Base-by-base conservation (phyloP, 2,888 invertebrate species). In the Neoascia interrupta region DNA sequence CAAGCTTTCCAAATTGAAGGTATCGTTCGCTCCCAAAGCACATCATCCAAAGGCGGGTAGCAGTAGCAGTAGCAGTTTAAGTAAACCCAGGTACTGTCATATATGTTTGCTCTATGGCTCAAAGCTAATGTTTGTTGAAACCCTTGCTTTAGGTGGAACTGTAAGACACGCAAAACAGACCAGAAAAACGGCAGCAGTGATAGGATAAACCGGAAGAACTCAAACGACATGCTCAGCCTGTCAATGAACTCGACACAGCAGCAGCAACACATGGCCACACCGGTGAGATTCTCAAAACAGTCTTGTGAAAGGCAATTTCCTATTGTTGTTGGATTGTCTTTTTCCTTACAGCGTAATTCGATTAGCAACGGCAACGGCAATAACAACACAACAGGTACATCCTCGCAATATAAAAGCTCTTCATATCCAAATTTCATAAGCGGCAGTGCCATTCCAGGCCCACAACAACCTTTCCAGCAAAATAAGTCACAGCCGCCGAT, bases 1-100 rank as follows among this genome's bases (percentile, higher is more conserved):
- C 26, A 88, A 88, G 81, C 54, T 89, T 11, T 87, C 88, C 15
- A 88, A 88, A 81, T 69, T 88, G 1, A 89, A 88, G 83, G 86
- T 87, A 81, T 84, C 87, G 18, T 85, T 88, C 81, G 83, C 84
- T 13, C 87, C 88, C 1, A 89, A 88, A 64, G 66, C 83, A 63
- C 88, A 88, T 81, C 86, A 88, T 69, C 82, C 83, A 8, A 87
- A 87, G 82, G 84, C 82, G 79, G 82, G 83, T 18, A 84, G 81
- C 39, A 82, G 80, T 60, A 81, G 84, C n/a, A 88, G 83, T 6
- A 31, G 8, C 3, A n/a, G n/a, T 76, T 82, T 87, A 26, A 88
- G 85, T 70, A 88, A 88, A 70, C 84, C 88, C 23, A 87, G 88
- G 89, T 88, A 82, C 2, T n/a, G 1, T 10, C n/a, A n/a, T n/a